Evolutionary conservation across 1,140 invertebrate genomes (phyloP), one percentile per base, ranked within the genome.

Genomic region (Coptotermes formosanus): DNA sequence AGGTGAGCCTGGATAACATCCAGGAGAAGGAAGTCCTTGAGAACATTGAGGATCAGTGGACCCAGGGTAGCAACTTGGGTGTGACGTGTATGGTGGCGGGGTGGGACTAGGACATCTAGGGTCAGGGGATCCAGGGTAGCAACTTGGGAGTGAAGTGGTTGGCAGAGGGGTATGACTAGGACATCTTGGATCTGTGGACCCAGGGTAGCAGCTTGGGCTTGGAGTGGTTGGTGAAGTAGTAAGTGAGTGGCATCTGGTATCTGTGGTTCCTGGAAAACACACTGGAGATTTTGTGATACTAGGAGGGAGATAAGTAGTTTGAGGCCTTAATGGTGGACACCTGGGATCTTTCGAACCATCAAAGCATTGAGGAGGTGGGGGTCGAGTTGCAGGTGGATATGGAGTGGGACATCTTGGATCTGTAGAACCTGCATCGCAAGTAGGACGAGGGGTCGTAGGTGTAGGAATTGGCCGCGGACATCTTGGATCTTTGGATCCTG

Each of bases 211-310:
- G 6, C 45, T 16, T 59, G 87, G 85, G 44, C 82, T 55, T 64
- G 86, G n/a, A 85, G 83, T 86, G 82, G 87, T 84, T 59, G 90
- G 88, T 88, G 88, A 89, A 43, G 90, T 89, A 6, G 25, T 75
- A 2, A 7, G 25, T 55, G 1, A 21, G 8, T 59, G 85, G n/a
- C 91, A 92, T 45, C 89, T 87, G 8, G 91, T 89, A 87, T 92
- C 90, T 25, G 88, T 88, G 16, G 88, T 89, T 43, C 91, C 91
- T n/a, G 91, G 90, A 83, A 89, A 90, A 84, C 89, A 90, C 45
- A 21, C 32, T 25, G 82, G 32, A n/a, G 69, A 82, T 86, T 82
- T 87, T 52, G 83, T 59, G 59, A 55, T 85, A 23, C 82, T 85
- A 32, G 89, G 87, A 75, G 86, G 52, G 44, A 87, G 84, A 59